A percentile compares a stretch with the other conserved stretches of the same genome.
Evolutionary conservation across 2,888 invertebrate species (phyloP).

Genomic region (Nymphalis polychloros): DNA sequence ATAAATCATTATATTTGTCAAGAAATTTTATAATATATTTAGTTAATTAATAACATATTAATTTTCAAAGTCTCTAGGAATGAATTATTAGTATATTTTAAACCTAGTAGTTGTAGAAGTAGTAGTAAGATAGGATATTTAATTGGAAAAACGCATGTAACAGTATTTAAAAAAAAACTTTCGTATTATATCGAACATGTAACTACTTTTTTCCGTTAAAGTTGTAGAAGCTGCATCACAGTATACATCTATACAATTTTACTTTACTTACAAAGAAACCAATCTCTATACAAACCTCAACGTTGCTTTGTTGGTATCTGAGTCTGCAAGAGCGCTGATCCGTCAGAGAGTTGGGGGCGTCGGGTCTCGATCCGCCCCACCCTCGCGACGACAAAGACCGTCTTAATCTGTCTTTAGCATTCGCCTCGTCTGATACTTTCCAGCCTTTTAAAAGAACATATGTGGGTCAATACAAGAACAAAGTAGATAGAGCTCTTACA

Average conservation of each 20-base stretch:
- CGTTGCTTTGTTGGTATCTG: constrained; percentile 94
- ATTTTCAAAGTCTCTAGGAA: too few relatives aligned
- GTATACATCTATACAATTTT: constrained; percentile 12
- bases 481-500: neutral
- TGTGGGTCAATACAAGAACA: constrained; percentile 36
- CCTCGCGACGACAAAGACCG: constrained; percentile 82
- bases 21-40: neutral
- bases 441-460: constrained; percentile 82
- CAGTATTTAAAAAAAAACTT: neutral
- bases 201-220: neutral
- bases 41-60: neutral
- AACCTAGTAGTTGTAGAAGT: neutral
- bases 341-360: constrained; percentile 84
- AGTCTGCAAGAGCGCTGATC: constrained; percentile 88
- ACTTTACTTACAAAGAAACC: constrained; percentile 23
- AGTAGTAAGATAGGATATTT: neutral
- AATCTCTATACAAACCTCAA: constrained; percentile 83
- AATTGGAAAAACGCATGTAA: neutral
- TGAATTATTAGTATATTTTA: neutral
- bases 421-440: constrained; percentile 91
- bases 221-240: neutral
- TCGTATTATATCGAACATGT: neutral
- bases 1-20: neutral
- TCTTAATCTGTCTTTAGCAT: constrained; percentile 82
- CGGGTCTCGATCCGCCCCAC: constrained; percentile 81